Percentiles rank a stretch among this genome's conserved stretches.
Conservation (phyloP, 2,797 vertebrate species). For the Bryconaethiops microstoma region DNA sequence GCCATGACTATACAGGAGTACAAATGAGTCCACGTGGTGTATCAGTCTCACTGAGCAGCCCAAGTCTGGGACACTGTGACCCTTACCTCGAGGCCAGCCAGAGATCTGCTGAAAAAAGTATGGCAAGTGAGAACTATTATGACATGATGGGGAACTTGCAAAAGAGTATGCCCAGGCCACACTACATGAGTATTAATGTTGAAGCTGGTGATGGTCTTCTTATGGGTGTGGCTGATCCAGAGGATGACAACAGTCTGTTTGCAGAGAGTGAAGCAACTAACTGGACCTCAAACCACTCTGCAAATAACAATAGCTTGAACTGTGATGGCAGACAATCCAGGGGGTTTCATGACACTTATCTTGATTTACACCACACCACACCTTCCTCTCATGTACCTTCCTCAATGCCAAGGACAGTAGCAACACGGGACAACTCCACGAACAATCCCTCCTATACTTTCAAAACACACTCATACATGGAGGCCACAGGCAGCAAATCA, state of each 20-base stretch:
- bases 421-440: slow-evolving; percentile 72
- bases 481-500: slow-evolving; percentile 51
- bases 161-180: slow-evolving; percentile 73
- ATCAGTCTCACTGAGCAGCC: slow-evolving; percentile 76
- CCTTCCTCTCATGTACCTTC: slow-evolving; percentile 57
- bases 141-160: slow-evolving; percentile 69
- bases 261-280: slow-evolving; percentile 74
- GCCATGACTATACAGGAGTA: slow-evolving; percentile 24
- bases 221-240: slow-evolving; percentile 63
- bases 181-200: slow-evolving; percentile 76
- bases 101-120: slow-evolving; percentile 56
- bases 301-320: slow-evolving; percentile 87
- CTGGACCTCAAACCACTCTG: slow-evolving; percentile 89
- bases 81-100: slow-evolving; percentile 74
- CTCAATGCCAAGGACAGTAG: slow-evolving; percentile 54
- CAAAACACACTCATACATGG: slow-evolving; percentile 58
- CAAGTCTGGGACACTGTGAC: slow-evolving; percentile 78
- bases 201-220: slow-evolving; percentile 75
- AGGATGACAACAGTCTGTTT: slow-evolving; percentile 62
- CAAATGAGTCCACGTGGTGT: slow-evolving; percentile 72
- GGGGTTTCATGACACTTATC: slow-evolving; percentile 68
- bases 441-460: slow-evolving; percentile 64
- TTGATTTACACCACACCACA: slow-evolving; percentile 70
- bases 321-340: slow-evolving; percentile 68
- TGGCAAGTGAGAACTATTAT: slow-evolving; percentile 68